Evolutionary conservation across 1,140 invertebrate species (phyloP).

Genomic region (Drosophila eugracilis): DNA sequence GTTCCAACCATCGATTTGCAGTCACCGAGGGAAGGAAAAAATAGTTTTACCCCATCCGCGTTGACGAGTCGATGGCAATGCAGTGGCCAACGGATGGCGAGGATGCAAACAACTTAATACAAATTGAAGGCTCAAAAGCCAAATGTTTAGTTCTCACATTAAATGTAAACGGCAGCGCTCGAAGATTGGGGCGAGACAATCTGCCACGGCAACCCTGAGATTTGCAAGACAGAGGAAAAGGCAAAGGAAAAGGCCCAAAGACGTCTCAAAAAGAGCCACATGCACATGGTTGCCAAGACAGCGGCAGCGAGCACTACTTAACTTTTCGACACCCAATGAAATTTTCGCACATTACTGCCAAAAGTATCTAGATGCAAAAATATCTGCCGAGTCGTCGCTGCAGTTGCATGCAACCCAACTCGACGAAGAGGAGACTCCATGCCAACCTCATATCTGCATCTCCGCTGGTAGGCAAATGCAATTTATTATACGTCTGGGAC

Average conservation of each 20-base stretch:
- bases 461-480: conserved; percentile 80
- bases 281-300: conserved; percentile 34
- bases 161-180: conserved; percentile 66
- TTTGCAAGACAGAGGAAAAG: conserved; percentile 7
- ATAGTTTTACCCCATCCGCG: conserved; percentile 34
- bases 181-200: conserved; percentile 38
- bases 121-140: conserved; percentile 80
- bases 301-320: conserved; percentile 78
- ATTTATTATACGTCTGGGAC: conserved; percentile 80
- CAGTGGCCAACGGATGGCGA: conserved; percentile 19
- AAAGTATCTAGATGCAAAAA: conserved; percentile 84
- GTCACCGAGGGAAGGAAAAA: conserved; percentile 46
- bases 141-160: conserved; percentile 82
- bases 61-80: conserved; percentile 55
- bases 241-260: conserved; percentile 5
- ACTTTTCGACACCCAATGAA: conserved; percentile 84
- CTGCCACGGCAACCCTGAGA: conserved; percentile 20
- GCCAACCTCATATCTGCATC: conserved; percentile 75
- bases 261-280: neutral
- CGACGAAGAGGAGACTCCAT: conserved; percentile 24
- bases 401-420: conserved; percentile 49
- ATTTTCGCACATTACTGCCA: conserved; percentile 84
- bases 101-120: conserved; percentile 80
- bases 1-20: conserved; percentile 50
- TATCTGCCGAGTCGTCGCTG: conserved; percentile 57